Evolutionary conservation across 2,888 invertebrate species (phyloP), one percentile per base, ranked within the genome.

Genomic region (Tyria jacobaeae): DNA sequence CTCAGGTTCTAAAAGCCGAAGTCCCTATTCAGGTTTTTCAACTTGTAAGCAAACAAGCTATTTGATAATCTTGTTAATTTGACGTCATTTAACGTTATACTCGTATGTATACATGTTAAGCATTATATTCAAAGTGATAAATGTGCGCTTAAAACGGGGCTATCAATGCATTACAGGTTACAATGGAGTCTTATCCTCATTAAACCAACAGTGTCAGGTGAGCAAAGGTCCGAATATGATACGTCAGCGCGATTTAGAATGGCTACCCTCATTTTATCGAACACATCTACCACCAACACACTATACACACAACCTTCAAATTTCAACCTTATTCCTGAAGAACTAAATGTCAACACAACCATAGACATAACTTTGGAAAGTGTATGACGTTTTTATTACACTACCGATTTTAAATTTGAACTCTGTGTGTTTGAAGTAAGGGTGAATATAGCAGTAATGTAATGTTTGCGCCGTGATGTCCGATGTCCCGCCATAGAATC

Each of bases 241-340:
- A 89, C 89, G 92, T 92, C 92, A 92, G 92, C 91, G 82, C 86
- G 88, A 91, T 91, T 91, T 84, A 81, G 85, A 90, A 91, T 89
- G 86, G 87, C 90, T 89, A 86, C 89, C 91, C 75, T 71, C 87
- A 83, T 90, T 89, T 90, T 90, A 89, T 89, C 89, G 88, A 79
- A 68, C 57, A 71, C 50, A 53, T 58, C 44, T 15, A 49, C 73
- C 60, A 64, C 39, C 7, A 44, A 54, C 50, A 35, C 35, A 3
- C 35, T 7, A 10, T 41, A 55, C 51, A 4, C 0, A 31, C 14
- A 48, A 47, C 27, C 3, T 17, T 27, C 12, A 7, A 71, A 68
- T 57, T 10, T 9, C 35, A 68, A 63, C 65, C 61, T 50, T 68
- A 66, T 12, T 0, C 0, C 0, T 15, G 6, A 12, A 0, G 0